Conservation (phyloP, 2,888 invertebrate species). For the Spodoptera picta region DNA sequence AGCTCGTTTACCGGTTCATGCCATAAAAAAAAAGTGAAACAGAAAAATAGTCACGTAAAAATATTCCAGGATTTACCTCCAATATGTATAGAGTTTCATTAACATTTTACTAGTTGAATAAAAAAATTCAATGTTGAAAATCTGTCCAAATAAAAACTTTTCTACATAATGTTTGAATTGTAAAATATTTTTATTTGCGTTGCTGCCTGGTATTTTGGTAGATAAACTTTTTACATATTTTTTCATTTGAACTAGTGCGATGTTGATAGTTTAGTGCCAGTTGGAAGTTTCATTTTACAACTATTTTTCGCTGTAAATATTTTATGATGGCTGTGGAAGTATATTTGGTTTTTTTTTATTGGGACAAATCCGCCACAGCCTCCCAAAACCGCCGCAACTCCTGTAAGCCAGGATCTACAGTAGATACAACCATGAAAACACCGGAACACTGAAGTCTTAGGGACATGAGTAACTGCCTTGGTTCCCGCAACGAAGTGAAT, state of each 20-base stretch:
- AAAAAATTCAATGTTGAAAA: neutral
- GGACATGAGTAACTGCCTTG: too few relatives aligned
- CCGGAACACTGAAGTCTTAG: too few relatives aligned
- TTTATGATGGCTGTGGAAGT: slow-evolving; percentile 2
- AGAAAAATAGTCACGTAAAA: too few relatives aligned
- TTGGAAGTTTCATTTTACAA: slow-evolving; percentile 1
- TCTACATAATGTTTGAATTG: slow-evolving; percentile 2
- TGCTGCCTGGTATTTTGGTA: slow-evolving; percentile 2
- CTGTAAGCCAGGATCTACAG: too few relatives aligned
- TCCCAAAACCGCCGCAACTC: too few relatives aligned
- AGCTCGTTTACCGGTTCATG: too few relatives aligned
- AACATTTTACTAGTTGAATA: neutral
- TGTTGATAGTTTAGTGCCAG: neutral
- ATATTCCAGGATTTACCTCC: too few relatives aligned
- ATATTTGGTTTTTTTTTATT: neutral
- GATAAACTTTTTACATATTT: slow-evolving; percentile 31
- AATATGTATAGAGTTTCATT: too few relatives aligned
- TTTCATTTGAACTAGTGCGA: slow-evolving; percentile 9
- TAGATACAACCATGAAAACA: too few relatives aligned
- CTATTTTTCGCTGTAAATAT: neutral
- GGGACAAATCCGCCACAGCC: too few relatives aligned
- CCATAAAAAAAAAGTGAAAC: too few relatives aligned
- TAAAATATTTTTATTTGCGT: slow-evolving; percentile 4
- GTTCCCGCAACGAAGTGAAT: too few relatives aligned
- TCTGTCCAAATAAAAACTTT: neutral